Evolutionary conservation across 2,888 invertebrate species (phyloP), one percentile per base, ranked within the genome.

Genomic region (Diplolepis rosae): DNA sequence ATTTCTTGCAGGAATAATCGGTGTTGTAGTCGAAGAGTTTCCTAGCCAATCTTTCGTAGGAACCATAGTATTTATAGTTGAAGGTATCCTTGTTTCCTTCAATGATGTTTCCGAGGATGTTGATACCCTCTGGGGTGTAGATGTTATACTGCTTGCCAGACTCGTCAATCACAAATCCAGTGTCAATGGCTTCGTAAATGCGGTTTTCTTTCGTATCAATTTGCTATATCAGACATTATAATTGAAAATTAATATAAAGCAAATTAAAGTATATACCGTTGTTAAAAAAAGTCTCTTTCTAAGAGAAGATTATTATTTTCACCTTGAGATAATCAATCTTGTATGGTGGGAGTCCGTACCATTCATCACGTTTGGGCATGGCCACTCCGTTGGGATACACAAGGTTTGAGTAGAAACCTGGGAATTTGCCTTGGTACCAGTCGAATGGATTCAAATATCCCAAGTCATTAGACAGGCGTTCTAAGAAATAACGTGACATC

Each of bases 401-500:
- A 80, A 92, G 85, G 85, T 91, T 91, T 7, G 94, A 91, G 84
- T 92, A 90, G 82, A 92, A 94, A n/a, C 92, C 91, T 56, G 90
- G 89, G 69, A 90, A 85, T 71, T 91, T 83, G 68, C 90, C 84
- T 48, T 89, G 84, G 84, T 90, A 87, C 91, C 90, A 93, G 79
- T 90, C 89, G 79, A 93, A 89, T 68, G 91, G 90, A 15, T 92
- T 91, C 75, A 94, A 92, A 18, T 91, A 90, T 6, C 92, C 92
- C 70, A 93, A 84, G 30, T 91, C 92, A 78, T 93, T 92, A 61
- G 92, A 91, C 74, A 93, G 88, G 87, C 94, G 92, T 84, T 94
- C 94, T 84, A 94, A 88, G 84, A 92, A 92, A 90, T 93, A 94
- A 82, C 94, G 93, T 72, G 93, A 92, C 80, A 93, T 83, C 13